phyloP scores from a whole-genome alignment of 2,797 vertebrate species.

The Syngnathus acus region DNA sequence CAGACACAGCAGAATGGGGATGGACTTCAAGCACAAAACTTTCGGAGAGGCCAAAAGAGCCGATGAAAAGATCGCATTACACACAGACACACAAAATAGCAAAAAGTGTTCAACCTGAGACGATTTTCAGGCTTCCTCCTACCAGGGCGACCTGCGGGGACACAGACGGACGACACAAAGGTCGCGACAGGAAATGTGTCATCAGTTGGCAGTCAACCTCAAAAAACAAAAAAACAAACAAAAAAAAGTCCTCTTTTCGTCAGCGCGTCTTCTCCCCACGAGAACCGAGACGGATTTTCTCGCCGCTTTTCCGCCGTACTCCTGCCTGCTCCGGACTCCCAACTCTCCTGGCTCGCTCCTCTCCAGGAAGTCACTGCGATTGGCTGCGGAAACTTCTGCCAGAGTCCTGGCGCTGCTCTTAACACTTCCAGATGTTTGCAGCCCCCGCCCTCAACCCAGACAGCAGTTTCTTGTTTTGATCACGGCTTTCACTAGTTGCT shows the following conservation, averaged over 20 bases:
- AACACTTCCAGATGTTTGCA: constrained; percentile 60
- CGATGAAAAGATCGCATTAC: neutral
- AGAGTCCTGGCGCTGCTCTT: constrained; percentile 40
- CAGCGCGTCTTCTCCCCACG: neutral
- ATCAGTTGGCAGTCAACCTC: neutral
- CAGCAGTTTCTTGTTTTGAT: neutral
- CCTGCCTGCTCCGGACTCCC: neutral
- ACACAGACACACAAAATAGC: neutral
- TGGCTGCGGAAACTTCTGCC: constrained; percentile 44
- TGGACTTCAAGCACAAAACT: neutral
- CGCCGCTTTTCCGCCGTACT: neutral
- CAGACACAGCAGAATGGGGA: neutral
- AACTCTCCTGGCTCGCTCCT: neutral
- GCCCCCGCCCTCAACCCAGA: neutral
- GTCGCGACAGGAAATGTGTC: neutral
- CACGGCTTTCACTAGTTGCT: neutral
- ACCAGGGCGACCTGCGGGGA: constrained; percentile 45
- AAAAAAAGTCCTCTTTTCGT: neutral
- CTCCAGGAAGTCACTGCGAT: constrained; percentile 36
- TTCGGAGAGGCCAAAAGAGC: neutral
- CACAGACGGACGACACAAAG: neutral
- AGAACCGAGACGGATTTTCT: neutral
- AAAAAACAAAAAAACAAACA: neutral
- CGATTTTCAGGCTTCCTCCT: constrained; percentile 55
- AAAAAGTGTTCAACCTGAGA: constrained; percentile 40